phyloP scores from a whole-genome alignment of 2,888 invertebrate species.

The Horisme vitalbata region DNA sequence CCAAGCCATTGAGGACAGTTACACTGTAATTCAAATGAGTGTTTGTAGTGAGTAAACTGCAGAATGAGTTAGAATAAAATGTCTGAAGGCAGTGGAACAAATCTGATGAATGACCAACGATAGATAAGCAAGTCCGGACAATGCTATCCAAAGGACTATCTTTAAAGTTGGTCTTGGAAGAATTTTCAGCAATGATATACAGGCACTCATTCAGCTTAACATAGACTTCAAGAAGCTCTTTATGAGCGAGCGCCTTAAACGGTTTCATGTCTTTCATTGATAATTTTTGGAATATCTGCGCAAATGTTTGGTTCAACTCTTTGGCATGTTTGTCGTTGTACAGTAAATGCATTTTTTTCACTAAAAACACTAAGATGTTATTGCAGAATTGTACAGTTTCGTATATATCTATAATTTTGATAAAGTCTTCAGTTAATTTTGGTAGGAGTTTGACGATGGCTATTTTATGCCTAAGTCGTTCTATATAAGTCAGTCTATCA shows the following conservation, averaged over 20 bases:
- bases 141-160: conserved; percentile 40
- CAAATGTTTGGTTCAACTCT: conserved; percentile 47
- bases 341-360: conserved; percentile 60
- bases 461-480: conserved; percentile 52
- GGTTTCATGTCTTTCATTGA: conserved; percentile 43
- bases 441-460: conserved; percentile 55
- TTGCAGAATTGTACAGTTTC: conserved; percentile 55
- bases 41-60: conserved; percentile 49
- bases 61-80: conserved; percentile 57
- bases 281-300: conserved; percentile 52
- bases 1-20: conserved; percentile 48
- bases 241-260: conserved; percentile 49
- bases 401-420: conserved; percentile 56
- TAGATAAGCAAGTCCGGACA: conserved; percentile 39
- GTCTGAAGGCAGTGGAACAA: conserved; percentile 62
- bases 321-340: conserved; percentile 46
- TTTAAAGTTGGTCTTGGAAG: conserved; percentile 48
- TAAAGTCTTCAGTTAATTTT: conserved; percentile 55
- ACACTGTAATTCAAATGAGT: conserved; percentile 38
- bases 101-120: conserved; percentile 52
- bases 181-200: conserved; percentile 58
- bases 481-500: conserved; percentile 60
- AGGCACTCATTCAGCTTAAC: conserved; percentile 61
- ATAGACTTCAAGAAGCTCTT: conserved; percentile 52
- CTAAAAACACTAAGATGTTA: conserved; percentile 50